These are phyloP conservation scores for Xestobium rufovillosum DNA, from an alignment of 2,888 invertebrate genomes.

Conservation along the genomic window DNA sequence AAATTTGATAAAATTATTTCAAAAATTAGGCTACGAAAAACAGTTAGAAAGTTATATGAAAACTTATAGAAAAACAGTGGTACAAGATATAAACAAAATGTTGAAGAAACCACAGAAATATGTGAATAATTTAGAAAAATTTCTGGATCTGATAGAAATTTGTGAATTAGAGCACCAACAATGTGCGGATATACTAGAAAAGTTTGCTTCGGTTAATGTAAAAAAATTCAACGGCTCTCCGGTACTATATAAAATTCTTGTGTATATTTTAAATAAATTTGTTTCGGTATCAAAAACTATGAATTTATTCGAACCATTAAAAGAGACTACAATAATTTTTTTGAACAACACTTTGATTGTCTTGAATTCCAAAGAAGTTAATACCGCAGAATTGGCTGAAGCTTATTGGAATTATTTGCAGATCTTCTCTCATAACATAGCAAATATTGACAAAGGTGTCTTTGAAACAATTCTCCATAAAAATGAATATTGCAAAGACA, in stretches of 20 bases:
- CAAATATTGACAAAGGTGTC: conserved; percentile 45
- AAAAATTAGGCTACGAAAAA: conserved; percentile 15
- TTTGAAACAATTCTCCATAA: conserved; percentile 49
- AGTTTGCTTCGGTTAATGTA: conserved; percentile 5
- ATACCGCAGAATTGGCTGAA: conserved; percentile 48
- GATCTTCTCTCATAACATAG: conserved; percentile 53
- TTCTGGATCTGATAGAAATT: conserved; percentile 43
- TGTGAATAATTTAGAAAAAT: conserved; percentile 27
- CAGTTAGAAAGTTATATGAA: conserved; percentile 36
- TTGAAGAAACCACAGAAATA: conserved; percentile 43
- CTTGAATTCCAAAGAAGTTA: conserved; percentile 22
- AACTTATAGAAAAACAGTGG: conserved; percentile 51
- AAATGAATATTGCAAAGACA: conserved; percentile 50
- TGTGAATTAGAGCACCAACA: conserved; percentile 39
- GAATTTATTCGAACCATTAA: conserved; percentile 23
- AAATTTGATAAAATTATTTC: conserved; percentile 24
- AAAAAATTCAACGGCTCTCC: conserved; percentile 11
- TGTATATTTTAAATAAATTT: conserved; percentile 26
- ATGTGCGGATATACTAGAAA: conserved; percentile 38
- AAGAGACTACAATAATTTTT: conserved; percentile 19
- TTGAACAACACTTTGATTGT: conserved; percentile 23
- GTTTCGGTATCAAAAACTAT: conserved; percentile 16
- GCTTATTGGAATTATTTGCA: conserved; percentile 51
- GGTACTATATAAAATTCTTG: conserved; percentile 15
- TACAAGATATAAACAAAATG: conserved; percentile 37